Base-by-base conservation (phyloP, 1,140 invertebrate genomes). In the Pseudachorutes palmiensis region DNA sequence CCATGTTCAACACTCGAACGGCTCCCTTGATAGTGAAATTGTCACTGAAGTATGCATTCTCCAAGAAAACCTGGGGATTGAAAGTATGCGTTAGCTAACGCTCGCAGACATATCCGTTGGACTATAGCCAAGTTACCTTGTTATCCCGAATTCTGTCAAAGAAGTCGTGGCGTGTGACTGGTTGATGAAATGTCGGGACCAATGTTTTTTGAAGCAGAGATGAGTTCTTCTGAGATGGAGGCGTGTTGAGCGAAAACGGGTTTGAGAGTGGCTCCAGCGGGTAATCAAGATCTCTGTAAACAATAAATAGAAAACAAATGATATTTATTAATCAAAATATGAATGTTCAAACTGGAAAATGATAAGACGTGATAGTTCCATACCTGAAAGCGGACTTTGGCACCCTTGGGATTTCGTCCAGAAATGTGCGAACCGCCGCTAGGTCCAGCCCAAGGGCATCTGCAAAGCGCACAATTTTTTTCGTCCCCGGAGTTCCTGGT, bases 381-480 rank as follows among this genome's bases (percentile, higher is more conserved):
- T 67, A 74, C 72, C 66, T 84, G 75, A 85, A 94, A 1, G 92
- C 91, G 0, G 90, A 93, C 75, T 85, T 88, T 0, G 91, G 92
- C 73, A 95, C 83, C 71, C 86, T 88, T 1, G 92, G 92, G 68
- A 93, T 87, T 79, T 93, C 92, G 75, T 94, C 91, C 69, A 92
- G 80, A 78, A 92, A 93, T 1, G 90, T 92, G 74, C 91, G 84
- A 0, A 97, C 88, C 74, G 92, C 90, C 14, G 91, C 92, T 68
- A 98, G 80, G 80, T 97, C 94, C 5, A 97, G 80, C 0, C 94
- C 94, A 32, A 98, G 79, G 0, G 91, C 92, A 76, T 97, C 94
- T 0, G 94, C 94, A 78, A 98, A 98, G 22, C 94, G 83, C 0
- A 97, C 94, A 36, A 94, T 94, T 79, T 97, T 97, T 78, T 96